Conservation (phyloP, 2,797 vertebrate species). For the Phrynocephalus forsythii region DNA sequence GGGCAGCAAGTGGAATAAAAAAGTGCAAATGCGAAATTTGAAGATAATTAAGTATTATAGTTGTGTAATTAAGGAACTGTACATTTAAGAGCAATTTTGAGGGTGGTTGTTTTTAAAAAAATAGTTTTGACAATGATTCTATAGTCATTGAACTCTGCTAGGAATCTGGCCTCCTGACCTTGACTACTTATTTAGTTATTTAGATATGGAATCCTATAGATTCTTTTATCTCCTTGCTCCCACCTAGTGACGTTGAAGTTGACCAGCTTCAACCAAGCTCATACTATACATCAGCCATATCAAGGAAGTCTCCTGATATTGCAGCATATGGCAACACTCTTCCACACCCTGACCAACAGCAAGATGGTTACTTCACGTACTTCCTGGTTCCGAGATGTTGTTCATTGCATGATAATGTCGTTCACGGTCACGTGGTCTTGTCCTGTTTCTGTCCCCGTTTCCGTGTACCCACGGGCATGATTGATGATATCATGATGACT, state of each 20-base stretch:
- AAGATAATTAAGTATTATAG: background rate
- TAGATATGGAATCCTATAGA: background rate
- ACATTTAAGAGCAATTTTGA: background rate
- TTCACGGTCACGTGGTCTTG: too few relatives aligned
- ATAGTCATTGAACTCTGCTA: background rate
- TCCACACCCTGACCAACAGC: background rate
- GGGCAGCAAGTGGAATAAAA: background rate
- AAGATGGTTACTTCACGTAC: conserved; percentile 1
- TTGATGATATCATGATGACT: too few relatives aligned
- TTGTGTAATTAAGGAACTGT: background rate
- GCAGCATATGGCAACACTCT: conserved; percentile 65
- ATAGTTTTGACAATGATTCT: conserved; percentile 1
- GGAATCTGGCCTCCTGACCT: conserved; percentile 9
- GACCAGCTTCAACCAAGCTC: background rate
- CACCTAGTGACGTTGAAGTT: conserved; percentile 26
- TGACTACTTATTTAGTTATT: background rate
- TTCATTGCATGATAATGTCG: too few relatives aligned
- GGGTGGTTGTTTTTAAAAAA: background rate
- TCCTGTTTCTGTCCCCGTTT: too few relatives aligned
- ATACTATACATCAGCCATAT: background rate
- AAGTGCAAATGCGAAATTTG: background rate
- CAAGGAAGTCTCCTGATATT: conserved; percentile 49
- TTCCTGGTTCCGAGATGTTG: too few relatives aligned
- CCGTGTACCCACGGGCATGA: too few relatives aligned
- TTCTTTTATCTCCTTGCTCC: conserved; percentile 40